These are phyloP conservation scores for Cyprinodon brontotheroides DNA, from an alignment of 2,113 vertebrate genomes.

Conservation along the genomic window DNA sequence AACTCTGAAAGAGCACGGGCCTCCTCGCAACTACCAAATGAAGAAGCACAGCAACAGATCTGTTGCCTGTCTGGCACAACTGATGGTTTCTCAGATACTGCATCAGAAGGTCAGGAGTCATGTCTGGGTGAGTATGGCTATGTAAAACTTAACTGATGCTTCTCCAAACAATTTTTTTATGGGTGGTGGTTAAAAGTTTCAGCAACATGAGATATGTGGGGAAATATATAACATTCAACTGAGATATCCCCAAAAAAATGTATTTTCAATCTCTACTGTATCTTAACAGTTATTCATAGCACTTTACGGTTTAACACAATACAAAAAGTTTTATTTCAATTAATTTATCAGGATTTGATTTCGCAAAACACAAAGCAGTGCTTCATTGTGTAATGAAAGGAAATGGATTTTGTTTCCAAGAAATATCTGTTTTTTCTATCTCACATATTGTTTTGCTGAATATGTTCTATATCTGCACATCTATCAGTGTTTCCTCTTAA, in stretches of 20 bases:
- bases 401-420: not conserved
- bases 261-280: not conserved
- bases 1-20: constrained; percentile 45
- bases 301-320: not conserved
- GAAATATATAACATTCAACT: constrained; percentile 2
- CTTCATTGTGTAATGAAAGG: not conserved
- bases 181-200: not conserved
- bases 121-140: no score
- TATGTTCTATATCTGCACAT: no score
- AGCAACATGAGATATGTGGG: not conserved
- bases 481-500: no score
- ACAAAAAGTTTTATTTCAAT: no score
- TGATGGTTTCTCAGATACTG: constrained; percentile 37
- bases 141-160: no score
- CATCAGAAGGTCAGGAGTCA: not conserved
- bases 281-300: not conserved
- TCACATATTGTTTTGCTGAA: not conserved
- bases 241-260: not conserved
- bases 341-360: no score
- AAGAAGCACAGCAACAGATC: constrained; percentile 43
- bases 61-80: constrained; percentile 45
- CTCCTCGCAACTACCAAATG: constrained; percentile 49
- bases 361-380: no score
- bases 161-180: not conserved
- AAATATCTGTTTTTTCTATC: not conserved